phyloP scores from a whole-genome alignment of 2,113 vertebrate species.

The Vidua chalybeata region DNA sequence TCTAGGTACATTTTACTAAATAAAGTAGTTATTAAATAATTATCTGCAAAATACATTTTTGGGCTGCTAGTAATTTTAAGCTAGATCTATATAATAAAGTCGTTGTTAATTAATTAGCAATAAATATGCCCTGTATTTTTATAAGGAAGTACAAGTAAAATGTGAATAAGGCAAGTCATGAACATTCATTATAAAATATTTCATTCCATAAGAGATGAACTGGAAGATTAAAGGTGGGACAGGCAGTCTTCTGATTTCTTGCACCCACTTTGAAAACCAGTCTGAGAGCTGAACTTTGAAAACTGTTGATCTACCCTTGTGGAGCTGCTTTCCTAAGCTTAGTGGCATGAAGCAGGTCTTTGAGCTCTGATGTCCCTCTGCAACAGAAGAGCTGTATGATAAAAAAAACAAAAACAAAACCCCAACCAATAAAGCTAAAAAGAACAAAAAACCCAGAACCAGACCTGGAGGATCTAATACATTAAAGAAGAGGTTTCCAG shows the following conservation, averaged over 20 bases:
- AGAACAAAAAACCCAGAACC: rapidly evolving
- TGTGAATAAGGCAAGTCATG: neutral
- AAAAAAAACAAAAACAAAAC: neutral
- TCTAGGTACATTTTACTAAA: neutral
- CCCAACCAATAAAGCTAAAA: neutral
- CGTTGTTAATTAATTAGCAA: neutral
- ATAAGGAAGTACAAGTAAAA: neutral
- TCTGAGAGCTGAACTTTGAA: neutral
- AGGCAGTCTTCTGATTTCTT: neutral
- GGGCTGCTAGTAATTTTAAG: neutral
- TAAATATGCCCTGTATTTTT: neutral
- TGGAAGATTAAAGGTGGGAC: neutral
- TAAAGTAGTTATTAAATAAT: neutral
- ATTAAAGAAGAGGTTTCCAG: neutral
- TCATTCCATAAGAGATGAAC: neutral
- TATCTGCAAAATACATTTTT: neutral
- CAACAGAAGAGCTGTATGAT: neutral
- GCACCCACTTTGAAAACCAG: neutral
- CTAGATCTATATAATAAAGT: neutral
- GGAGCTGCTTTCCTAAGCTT: neutral
- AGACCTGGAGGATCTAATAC: neutral
- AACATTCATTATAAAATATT: neutral
- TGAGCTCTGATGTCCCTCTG: neutral
- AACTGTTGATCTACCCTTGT: neutral
- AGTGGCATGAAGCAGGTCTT: neutral